A percentile compares a stretch with the other conserved stretches of the same genome.
Conservation (phyloP, 2,113 vertebrate genomes). For the Callopanchax toddi region DNA sequence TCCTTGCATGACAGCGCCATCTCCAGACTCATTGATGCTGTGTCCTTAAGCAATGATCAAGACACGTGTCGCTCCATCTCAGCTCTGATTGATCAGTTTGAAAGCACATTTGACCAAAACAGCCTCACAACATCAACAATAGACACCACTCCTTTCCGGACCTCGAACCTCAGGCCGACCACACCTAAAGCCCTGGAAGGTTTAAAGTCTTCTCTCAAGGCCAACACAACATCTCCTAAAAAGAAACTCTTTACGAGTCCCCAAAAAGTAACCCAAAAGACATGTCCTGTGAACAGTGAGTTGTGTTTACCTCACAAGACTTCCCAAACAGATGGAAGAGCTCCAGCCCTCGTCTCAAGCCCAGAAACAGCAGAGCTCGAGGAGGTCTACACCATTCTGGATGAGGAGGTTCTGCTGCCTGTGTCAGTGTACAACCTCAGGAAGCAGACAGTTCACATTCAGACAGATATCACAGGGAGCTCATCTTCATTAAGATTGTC, state of each 20-base stretch:
- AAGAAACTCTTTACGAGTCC: constrained; percentile 23
- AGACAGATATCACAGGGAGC: constrained; percentile 31
- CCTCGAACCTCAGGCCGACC: constrained; percentile 31
- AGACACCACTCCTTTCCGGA: constrained; percentile 3
- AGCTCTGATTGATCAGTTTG: constrained; percentile 86
- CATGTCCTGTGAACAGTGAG: constrained; percentile 15
- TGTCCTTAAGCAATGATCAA: constrained; percentile 82
- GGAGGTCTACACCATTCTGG: constrained; percentile 75
- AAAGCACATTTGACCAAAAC: constrained; percentile 74
- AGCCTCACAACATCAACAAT: constrained; percentile 32
- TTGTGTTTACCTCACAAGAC: constrained; percentile 27
- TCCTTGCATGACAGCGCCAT: constrained; percentile 86
- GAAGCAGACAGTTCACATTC: constrained; percentile 52
- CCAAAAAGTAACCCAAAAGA: constrained; percentile 43
- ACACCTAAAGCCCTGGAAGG: constrained; percentile 31
- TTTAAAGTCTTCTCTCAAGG: constrained; percentile 38
- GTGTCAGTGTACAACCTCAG: constrained; percentile 66
- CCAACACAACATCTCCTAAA: not conserved
- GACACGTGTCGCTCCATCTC: constrained; percentile 87
- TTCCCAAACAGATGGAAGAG: constrained; percentile 30
- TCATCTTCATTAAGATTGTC: constrained; percentile 49
- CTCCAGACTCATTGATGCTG: constrained; percentile 90
- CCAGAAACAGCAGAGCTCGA: constrained; percentile 81
- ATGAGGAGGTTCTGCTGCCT: constrained; percentile 79
- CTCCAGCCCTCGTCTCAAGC: constrained; percentile 66